Conservation (phyloP, 1,140 invertebrate species). For the Drosophila oshimai region DNA sequence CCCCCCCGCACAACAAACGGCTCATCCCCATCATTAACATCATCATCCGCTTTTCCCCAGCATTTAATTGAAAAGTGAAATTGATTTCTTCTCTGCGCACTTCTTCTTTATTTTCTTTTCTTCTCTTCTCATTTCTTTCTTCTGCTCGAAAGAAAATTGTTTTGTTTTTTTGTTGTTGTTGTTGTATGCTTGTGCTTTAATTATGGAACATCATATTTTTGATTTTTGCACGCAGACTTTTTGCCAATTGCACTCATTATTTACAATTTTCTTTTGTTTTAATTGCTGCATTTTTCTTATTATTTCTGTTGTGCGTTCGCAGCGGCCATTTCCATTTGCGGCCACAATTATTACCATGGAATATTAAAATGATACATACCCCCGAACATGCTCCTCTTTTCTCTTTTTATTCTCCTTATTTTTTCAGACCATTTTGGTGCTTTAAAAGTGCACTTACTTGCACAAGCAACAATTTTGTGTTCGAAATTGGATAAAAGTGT, state of each 20-base stretch:
- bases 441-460: constrained; percentile 35
- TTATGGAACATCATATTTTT: constrained; percentile 61
- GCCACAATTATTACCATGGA: constrained; percentile 33
- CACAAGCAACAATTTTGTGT: neutral
- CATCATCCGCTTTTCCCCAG: neutral
- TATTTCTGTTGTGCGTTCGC: constrained; percentile 21
- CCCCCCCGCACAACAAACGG: neutral
- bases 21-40: constrained; percentile 24
- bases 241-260: constrained; percentile 30
- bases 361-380: constrained; percentile 34
- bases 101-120: no score
- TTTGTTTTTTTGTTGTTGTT: constrained; percentile 28
- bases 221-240: constrained; percentile 37
- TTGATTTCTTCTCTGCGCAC: constrained; percentile 40
- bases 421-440: neutral
- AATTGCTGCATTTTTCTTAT: constrained; percentile 13
- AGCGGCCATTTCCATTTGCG: neutral
- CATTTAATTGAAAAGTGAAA: constrained; percentile 74
- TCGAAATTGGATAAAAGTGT: neutral
- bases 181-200: constrained; percentile 38
- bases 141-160: constrained; percentile 38
- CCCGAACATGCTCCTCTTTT: neutral
- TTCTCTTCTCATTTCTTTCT: constrained; percentile 19
- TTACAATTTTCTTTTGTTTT: constrained; percentile 33
- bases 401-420: neutral